phyloP scores from a whole-genome alignment of 2,888 invertebrate genomes.

The Auanema freiburgensis region DNA sequence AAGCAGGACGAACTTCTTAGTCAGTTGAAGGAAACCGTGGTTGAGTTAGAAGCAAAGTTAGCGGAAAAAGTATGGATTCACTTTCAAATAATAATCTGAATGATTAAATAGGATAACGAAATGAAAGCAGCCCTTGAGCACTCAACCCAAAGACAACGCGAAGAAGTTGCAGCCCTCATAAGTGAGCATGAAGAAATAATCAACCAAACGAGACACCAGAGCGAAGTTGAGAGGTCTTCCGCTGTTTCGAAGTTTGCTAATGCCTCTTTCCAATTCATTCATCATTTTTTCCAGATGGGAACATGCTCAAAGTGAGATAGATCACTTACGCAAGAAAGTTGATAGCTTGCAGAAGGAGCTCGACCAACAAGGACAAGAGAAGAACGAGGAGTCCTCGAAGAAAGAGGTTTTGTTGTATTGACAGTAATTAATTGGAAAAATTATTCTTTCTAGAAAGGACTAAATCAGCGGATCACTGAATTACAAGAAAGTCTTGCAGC shows the following conservation, averaged over 20 bases:
- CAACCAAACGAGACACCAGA: not conserved
- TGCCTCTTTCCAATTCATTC: not conserved
- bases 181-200: conserved; percentile 17
- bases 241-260: conserved; percentile 4
- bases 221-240: conserved; percentile 10
- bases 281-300: not conserved
- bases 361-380: conserved; percentile 2
- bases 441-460: not conserved
- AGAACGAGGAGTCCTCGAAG: not conserved
- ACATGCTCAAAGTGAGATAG: conserved; percentile 13
- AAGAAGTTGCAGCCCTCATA: conserved; percentile 14
- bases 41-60: too few species aligned
- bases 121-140: conserved; percentile 6
- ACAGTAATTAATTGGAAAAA: not conserved
- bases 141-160: conserved; percentile 8
- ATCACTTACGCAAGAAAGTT: conserved; percentile 3
- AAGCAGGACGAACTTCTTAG: not conserved
- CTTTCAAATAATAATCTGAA: not conserved
- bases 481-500: not conserved
- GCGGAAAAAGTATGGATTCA: too few species aligned
- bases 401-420: not conserved
- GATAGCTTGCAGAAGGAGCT: conserved; percentile 9
- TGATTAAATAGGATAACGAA: conserved; percentile 1
- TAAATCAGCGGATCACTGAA: not conserved
- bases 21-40: not conserved